Base-by-base conservation (phyloP, 2,113 vertebrate species). In the Rissa tridactyla region DNA sequence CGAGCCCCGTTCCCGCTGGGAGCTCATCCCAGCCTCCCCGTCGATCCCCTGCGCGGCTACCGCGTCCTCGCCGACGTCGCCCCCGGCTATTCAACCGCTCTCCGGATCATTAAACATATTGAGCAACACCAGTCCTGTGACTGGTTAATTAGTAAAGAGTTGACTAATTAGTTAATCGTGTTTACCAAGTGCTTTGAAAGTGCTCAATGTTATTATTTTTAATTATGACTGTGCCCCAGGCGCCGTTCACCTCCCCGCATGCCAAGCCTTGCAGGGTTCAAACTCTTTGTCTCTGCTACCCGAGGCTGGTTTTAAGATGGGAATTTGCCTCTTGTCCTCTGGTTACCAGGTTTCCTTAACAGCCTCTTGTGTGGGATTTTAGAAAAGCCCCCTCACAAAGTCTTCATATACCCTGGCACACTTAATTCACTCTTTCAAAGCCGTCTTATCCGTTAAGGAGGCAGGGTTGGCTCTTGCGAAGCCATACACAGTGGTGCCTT, bases 81-180 rank as follows among this genome's bases (percentile, higher is more conserved):
- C 91, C 57, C 71, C 44, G 15, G 94, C 94, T 68, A 96, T 96
- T 95, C 83, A 97, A 5, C 36, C 1, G 5, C 90, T 97, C 94
- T 97, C 94, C 73, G 93, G 94, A 97, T 96, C 96, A 96, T 97
- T 96, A 96, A 96, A 86, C 93, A 77, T 93, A 92, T 94, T 96
- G 91, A 94, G 91, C 87, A 71, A 91, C 95, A 71, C 25, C 79
- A 15, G 96, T 95, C 96, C 93, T 90, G 92, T 96, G 88, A 96
- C 95, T 94, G 91, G 97, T 95, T 95, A 96, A 94, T 96, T 96
- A 96, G 95, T 95, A 94, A 97, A 97, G 94, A 92, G 92, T 86
- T 90, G 92, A 92, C 94, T 97, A 95, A 97, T 97, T 96, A 97
- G 92, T 94, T 96, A 95, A 96, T 94, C 80, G 9, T 96, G 94